These are phyloP conservation scores for Oxystoma pomonae DNA, from an alignment of 2,888 invertebrate genomes.

Conservation along the genomic window DNA sequence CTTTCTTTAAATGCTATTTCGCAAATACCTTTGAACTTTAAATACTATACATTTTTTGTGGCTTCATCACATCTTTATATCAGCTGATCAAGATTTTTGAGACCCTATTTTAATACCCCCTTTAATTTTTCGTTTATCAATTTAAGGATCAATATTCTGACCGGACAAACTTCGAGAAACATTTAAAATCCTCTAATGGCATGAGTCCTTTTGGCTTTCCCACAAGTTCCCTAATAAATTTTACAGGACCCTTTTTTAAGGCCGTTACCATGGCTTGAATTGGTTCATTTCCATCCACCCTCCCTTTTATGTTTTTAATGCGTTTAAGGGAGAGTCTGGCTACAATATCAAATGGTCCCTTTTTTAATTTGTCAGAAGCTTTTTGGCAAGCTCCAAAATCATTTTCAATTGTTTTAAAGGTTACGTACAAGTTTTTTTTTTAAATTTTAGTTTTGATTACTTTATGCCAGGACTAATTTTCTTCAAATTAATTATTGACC, in stretches of 20 bases:
- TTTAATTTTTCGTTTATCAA: not conserved
- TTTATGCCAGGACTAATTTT: no score
- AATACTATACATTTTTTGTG: no score
- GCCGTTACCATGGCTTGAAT: not conserved
- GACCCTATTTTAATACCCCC: no score
- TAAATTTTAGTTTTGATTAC: no score
- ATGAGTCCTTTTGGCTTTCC: not conserved
- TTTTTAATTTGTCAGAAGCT: not conserved
- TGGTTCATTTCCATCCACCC: not conserved
- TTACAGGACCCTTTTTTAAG: not conserved
- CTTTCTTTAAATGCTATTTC: no score
- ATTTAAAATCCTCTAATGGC: not conserved
- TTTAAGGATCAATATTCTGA: not conserved
- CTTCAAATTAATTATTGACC: no score
- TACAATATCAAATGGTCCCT: not conserved
- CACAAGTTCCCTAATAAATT: not conserved
- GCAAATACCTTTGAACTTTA: no score
- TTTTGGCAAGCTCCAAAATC: not conserved
- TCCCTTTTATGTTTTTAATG: not conserved
- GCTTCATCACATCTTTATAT: no score
- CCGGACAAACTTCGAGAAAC: not conserved
- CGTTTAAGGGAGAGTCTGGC: not conserved
- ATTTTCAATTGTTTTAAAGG: no score
- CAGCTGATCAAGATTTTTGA: no score
- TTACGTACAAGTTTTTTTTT: no score